Percentiles rank a stretch among this genome's conserved stretches.
Evolutionary conservation across 2,113 vertebrate species (phyloP).

Genomic region (Perca schrenkii): DNA sequence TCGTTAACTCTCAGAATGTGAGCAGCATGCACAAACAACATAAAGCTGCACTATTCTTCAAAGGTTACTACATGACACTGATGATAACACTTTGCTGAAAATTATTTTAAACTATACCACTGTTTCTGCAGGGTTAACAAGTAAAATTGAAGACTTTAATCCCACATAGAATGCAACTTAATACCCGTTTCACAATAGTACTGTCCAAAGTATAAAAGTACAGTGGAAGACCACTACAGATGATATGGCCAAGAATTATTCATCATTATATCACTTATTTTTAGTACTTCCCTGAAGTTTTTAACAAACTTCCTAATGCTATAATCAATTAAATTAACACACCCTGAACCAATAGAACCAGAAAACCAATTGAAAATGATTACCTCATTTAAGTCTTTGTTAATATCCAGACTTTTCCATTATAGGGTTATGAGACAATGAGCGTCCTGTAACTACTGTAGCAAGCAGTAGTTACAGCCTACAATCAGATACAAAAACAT

Average conservation of each 20-base stretch:
- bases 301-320: neutral
- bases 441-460: too few relatives aligned
- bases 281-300: neutral
- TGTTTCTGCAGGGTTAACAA: neutral
- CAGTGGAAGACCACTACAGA: neutral
- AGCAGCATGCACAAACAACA: slow-evolving; percentile 22
- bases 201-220: neutral
- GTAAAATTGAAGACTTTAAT: neutral
- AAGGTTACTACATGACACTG: neutral
- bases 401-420: too few relatives aligned
- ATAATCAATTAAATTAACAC: neutral
- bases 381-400: neutral
- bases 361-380: neutral
- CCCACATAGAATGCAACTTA: neutral
- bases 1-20: slow-evolving; percentile 9
- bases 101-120: neutral
- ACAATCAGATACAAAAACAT: neutral
- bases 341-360: neutral
- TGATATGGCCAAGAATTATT: neutral
- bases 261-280: neutral
- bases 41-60: slow-evolving; percentile 3
- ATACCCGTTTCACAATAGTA: neutral
- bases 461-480: neutral
- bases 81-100: neutral
- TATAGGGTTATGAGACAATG: neutral